Base-by-base conservation (phyloP, 1,140 invertebrate species). In the Danaus plexippus region DNA sequence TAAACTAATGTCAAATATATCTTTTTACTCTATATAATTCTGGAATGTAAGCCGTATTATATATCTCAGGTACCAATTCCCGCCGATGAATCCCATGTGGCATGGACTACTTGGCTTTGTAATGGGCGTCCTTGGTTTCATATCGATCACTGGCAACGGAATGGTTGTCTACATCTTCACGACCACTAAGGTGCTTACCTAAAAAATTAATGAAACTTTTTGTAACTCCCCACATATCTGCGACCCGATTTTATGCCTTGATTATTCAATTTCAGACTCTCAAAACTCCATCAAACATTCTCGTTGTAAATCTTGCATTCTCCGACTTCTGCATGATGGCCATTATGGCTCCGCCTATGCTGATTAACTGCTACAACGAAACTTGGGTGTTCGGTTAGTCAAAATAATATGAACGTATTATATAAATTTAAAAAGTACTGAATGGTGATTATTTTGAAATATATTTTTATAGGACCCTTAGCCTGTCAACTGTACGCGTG, bases 281-380 rank as follows among this genome's bases (percentile, higher is more conserved):
- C 1, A 90, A 94, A 65, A 95, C 94, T 11, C 95, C 95, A 10
- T 94, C 94, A 55, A 97, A 97, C 81, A 79, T 96, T 54, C 88
- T 96, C 40, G 92, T 96, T 9, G 90, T 96, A 45, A 97, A 97
- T 84, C 88, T 97, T 65, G 95, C 95, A 8, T 92, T 96, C 75
- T 95, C 93, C 9, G 95, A 97, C 75, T 95, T 97, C 71, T 82
- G 92, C 43, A 96, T 97, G 93, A 97, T 96, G 94, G 88, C 92
- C 55, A 85, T 84, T 54, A 95, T 95, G 92, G 90, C 92, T 61
- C 94, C 95, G 18, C 89, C 94, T 57, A 95, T 96, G 94, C 91
- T 95, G 41, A 90, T 95, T 59, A 97, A 95, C 85, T 94, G 94
- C 80, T 96, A 94, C 73, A 90, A 93, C 67, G 94, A 96, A 87